A percentile compares a stretch with the other conserved stretches of the same genome.
Conservation (phyloP, 2,888 invertebrate genomes). For the Drosophila fungiperda region DNA sequence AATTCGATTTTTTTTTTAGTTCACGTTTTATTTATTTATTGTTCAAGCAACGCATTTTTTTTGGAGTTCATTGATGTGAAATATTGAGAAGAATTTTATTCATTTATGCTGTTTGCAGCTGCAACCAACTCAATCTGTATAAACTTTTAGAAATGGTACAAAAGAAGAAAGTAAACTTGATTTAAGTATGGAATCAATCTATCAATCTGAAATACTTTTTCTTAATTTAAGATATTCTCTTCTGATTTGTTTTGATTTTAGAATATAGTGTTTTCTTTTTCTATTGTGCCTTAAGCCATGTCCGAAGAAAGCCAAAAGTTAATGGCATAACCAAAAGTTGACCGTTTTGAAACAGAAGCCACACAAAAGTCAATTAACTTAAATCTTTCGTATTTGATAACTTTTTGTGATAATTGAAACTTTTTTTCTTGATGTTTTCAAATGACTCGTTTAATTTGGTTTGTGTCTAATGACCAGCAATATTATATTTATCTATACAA, state of each 20-base stretch:
- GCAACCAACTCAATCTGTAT: too few relatives aligned
- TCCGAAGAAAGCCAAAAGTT: conserved; percentile 10
- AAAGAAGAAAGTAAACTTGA: background rate
- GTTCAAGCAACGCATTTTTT: background rate
- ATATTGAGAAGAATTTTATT: background rate
- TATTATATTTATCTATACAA: background rate
- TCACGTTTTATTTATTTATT: background rate
- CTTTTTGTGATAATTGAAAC: conserved; percentile 12
- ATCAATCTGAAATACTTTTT: background rate
- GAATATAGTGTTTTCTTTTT: background rate
- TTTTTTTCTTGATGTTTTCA: background rate
- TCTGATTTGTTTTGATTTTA: background rate
- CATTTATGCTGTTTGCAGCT: background rate
- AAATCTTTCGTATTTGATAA: conserved; percentile 7
- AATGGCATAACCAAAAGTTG: conserved; percentile 25
- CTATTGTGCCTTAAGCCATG: background rate
- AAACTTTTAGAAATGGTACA: background rate
- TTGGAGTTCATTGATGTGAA: background rate
- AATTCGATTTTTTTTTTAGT: background rate
- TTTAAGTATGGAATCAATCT: background rate
- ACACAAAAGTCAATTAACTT: conserved; percentile 29
- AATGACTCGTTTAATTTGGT: conserved; percentile 7
- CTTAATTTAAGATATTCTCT: background rate
- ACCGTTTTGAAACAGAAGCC: conserved; percentile 37
- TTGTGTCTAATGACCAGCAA: conserved; percentile 2